A percentile compares a stretch with the other conserved stretches of the same genome.
Evolutionary conservation across 2,113 vertebrate genomes (phyloP).

Genomic region (Oenanthe melanoleuca): DNA sequence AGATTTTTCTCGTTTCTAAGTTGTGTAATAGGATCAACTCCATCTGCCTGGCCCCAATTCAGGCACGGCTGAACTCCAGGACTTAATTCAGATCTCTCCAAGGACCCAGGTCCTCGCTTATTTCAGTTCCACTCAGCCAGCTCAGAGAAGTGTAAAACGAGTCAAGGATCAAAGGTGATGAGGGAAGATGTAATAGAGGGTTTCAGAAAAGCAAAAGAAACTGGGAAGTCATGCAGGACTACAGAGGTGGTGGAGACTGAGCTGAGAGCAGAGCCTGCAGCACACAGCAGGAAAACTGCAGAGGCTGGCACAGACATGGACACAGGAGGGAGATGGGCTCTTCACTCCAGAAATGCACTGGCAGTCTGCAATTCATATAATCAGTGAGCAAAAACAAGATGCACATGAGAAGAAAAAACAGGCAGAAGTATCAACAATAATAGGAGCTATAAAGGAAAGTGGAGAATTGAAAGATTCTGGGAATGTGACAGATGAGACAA

Average conservation of each 20-base stretch:
- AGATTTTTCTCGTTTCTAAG: background rate
- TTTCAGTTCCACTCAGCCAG: slow-evolving; percentile 22
- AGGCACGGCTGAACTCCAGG: background rate
- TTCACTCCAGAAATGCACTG: background rate
- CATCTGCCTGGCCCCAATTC: slow-evolving; percentile 30
- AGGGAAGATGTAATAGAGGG: background rate
- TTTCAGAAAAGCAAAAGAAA: background rate
- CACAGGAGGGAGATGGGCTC: accelerated
- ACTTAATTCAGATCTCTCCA: slow-evolving; percentile 23
- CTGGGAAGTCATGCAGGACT: background rate
- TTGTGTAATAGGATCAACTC: slow-evolving; percentile 27
- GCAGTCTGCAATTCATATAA: background rate
- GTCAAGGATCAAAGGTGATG: slow-evolving; percentile 47
- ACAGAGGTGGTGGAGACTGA: background rate
- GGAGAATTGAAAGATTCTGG: background rate
- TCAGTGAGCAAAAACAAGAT: background rate
- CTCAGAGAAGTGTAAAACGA: slow-evolving; percentile 18
- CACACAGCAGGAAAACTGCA: background rate
- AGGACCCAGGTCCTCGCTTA: background rate
- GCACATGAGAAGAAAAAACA: background rate
- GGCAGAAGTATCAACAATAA: background rate
- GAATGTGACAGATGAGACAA: background rate
- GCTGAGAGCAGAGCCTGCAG: background rate
- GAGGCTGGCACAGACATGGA: background rate
- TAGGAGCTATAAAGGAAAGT: background rate